Evolutionary conservation across 2,888 invertebrate species (phyloP), one percentile per base, ranked within the genome.

Genomic region (Philaethria dido): DNA sequence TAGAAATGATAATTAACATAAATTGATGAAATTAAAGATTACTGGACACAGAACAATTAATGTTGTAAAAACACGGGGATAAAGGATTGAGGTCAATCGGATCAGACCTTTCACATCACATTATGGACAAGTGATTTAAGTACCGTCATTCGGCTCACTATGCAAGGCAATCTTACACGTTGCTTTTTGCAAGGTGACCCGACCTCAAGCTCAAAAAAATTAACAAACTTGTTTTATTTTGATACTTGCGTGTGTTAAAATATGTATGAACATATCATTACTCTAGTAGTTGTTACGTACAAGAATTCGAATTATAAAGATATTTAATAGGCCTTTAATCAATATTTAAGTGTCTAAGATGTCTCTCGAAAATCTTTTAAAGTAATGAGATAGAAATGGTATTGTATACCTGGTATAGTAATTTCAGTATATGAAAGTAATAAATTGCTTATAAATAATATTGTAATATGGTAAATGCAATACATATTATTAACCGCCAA

Each of bases 51-150:
- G 62, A 72, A 70, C 71, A 78, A 77, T 77, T 74, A 75, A 76
- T 72, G 66, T 54, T 60, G n/a, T 61, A 55, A 33, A 39, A 57
- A 57, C 57, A 61, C 47, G 72, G 72, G 71, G 73, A 73, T 71
- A 73, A 72, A 72, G 74, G 73, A 80, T 78, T 74, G 79, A 74
- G 79, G 80, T 76, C 79, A 73, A 57, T 55, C 66, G 61, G 66
- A 68, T 69, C 71, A 74, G 72, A 79, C 80, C 78, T 80, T 79
- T 79, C 78, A 77, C 78, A 77, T 77, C 75, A 71, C 62, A 65
- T 74, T 42, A 60, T 67, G 64, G 71, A 52, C 73, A 67, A 68
- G 71, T 74, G 73, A 73, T 72, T 75, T 74, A 73, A 72, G 73
- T 70, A 68, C 66, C 73, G 73, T 75, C 62, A 62, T 64, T 54